Conservation (phyloP, 2,888 invertebrate species). For the Dorcus hopei region DNA sequence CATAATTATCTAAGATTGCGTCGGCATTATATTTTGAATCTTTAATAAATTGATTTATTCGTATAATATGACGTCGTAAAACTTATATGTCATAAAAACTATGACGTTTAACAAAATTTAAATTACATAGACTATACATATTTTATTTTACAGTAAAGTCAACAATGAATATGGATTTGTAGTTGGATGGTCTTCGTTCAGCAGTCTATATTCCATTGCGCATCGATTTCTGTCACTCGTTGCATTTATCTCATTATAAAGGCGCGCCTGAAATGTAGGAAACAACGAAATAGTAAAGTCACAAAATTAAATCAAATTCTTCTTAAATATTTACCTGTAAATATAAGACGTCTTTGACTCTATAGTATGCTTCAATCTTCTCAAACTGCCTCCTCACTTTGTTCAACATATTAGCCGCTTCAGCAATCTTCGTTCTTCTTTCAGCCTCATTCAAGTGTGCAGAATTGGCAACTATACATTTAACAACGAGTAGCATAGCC, state of each 20-base stretch:
- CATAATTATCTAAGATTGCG: too few relatives aligned
- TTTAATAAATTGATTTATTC: too few relatives aligned
- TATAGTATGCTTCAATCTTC: constrained; percentile 72
- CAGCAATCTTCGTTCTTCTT: constrained; percentile 53
- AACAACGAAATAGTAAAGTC: background rate
- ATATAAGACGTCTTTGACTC: constrained; percentile 71
- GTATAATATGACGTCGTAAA: background rate
- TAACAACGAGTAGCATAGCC: constrained; percentile 71
- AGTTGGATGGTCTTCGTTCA: constrained; percentile 69
- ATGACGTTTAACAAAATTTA: too few relatives aligned
- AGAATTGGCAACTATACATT: constrained; percentile 71
- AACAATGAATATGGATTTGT: constrained; percentile 56
- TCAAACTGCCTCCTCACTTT: constrained; percentile 68
- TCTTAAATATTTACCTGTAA: constrained; percentile 54
- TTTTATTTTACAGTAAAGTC: constrained; percentile 52
- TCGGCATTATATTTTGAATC: too few relatives aligned
- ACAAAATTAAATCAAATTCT: constrained; percentile 34
- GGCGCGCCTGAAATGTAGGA: constrained; percentile 58
- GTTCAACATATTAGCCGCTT: constrained; percentile 61
- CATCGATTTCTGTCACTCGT: constrained; percentile 73
- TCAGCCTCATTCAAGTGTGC: constrained; percentile 49
- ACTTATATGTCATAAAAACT: background rate
- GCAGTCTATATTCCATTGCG: constrained; percentile 74
- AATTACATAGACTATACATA: background rate
- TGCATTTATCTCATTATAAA: constrained; percentile 73